Base-by-base conservation (phyloP, 2,888 invertebrate genomes). In the Nymphalis c-album region DNA sequence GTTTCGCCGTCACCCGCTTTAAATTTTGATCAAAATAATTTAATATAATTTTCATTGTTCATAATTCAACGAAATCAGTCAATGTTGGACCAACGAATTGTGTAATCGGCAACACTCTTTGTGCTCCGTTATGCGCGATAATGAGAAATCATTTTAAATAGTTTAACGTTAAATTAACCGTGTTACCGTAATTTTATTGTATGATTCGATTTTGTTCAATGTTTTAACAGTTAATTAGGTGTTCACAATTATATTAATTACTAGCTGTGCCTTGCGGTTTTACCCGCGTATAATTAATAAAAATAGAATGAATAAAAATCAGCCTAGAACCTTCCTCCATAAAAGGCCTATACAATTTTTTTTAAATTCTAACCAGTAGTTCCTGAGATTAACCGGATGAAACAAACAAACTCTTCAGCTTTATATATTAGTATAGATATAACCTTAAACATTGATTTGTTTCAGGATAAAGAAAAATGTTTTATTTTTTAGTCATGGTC, bases 71-170 rank as follows among this genome's bases (percentile, higher is more conserved):
- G 45, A 17, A 40, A 45, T 40, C 26, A 53, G 20, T 16, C 22
- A 31, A 40, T 45, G 40, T 31, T 17, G 53, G n/a, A 53, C 53
- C 45, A 55, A 40, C 40, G 63, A 55, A 22, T 22, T 22, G 63
- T 63, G 63, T 63, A 17, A 63, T 46, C n/a, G 63, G 40, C 46
- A n/a, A 26, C 63, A 63, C 57, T 57, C 63, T 55, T 63, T 46
- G 51, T 63, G 26, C 46, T 46, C 31, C 63, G 50, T 18, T 55
- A 46, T 63, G 40, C 53, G 6, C n/a, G 20, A 51, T 63, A 55
- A 63, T 63, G 26, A 63, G 53, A 31, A 55, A 57, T 47, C n/a
- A 46, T 60, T 60, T 60, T 60, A 47, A 17, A 60, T 46, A 47
- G 46, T 60, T 60, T 18, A 58, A 60, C 26, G 60, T 60, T 60